Conservation (phyloP, 2,113 vertebrate genomes). For the Tupaia tana region DNA sequence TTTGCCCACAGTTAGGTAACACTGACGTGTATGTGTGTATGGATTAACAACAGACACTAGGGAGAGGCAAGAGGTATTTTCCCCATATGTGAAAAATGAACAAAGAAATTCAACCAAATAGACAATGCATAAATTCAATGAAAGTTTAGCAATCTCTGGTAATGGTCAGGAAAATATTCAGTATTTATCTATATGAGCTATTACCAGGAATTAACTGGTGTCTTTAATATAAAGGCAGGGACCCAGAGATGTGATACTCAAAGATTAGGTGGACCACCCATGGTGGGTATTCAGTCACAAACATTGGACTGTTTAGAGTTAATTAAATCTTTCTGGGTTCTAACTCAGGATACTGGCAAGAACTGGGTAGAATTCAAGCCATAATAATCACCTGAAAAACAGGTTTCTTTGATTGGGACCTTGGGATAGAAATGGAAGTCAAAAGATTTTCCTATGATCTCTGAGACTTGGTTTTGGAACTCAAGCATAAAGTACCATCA, state of each 20-base stretch:
- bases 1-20: background rate
- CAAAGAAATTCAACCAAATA: background rate
- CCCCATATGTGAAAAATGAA: background rate
- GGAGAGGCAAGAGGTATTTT: background rate
- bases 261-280: background rate
- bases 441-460: constrained; percentile 6
- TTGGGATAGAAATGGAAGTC: background rate
- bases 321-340: constrained; percentile 18
- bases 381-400: constrained; percentile 1
- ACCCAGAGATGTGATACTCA: background rate
- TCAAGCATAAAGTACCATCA: background rate
- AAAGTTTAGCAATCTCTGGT: background rate
- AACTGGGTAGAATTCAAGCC: background rate
- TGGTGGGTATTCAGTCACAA: background rate
- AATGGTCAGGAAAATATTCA: background rate
- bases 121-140: background rate
- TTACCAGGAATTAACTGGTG: background rate
- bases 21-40: background rate
- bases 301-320: constrained; percentile 7
- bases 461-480: background rate
- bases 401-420: constrained; percentile 3
- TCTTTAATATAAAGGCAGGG: background rate
- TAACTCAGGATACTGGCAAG: constrained; percentile 1
- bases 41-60: background rate
- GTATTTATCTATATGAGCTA: background rate